Evolutionary conservation across 2,888 invertebrate genomes (phyloP).

Genomic region (Cheiracanthium punctorium): DNA sequence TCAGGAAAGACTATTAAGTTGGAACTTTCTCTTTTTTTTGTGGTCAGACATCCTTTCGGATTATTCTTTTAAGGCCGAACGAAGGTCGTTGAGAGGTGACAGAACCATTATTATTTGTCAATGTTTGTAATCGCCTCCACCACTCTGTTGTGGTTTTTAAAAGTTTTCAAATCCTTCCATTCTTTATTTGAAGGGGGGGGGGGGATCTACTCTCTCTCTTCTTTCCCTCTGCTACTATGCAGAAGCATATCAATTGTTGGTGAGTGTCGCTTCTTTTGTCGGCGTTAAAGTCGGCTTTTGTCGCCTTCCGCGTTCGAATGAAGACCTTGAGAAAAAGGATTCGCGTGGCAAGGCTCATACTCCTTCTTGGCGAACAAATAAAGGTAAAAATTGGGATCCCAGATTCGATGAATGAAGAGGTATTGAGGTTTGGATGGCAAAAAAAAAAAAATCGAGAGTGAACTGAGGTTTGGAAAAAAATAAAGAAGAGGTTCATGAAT

Average conservation of each 20-base stretch:
- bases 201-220: conserved; percentile 3
- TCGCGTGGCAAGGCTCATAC: conserved; percentile 44
- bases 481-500: conserved; percentile 14
- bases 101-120: conserved; percentile 26
- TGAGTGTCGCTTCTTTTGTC: conserved; percentile 37
- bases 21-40: conserved; percentile 10
- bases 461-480: too few relatives aligned
- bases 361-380: conserved; percentile 8
- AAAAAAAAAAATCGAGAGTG: not conserved
- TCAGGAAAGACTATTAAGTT: conserved; percentile 30
- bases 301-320: conserved; percentile 35
- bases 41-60: conserved; percentile 48
- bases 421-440: not conserved
- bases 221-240: not conserved
- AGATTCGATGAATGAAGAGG: conserved; percentile 11
- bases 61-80: conserved; percentile 47
- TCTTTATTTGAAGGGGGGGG: conserved; percentile 3
- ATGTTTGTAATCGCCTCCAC: conserved; percentile 29
- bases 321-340: conserved; percentile 49
- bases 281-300: conserved; percentile 34
- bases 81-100: conserved; percentile 38
- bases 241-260: conserved; percentile 37
- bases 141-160: conserved; percentile 30
- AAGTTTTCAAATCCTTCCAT: conserved; percentile 30
- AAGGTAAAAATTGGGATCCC: conserved; percentile 25